Evolutionary conservation across 2,888 invertebrate genomes (phyloP), one percentile per base, ranked within the genome.

Genomic region (Cataglyphis rosenhaueri): DNA sequence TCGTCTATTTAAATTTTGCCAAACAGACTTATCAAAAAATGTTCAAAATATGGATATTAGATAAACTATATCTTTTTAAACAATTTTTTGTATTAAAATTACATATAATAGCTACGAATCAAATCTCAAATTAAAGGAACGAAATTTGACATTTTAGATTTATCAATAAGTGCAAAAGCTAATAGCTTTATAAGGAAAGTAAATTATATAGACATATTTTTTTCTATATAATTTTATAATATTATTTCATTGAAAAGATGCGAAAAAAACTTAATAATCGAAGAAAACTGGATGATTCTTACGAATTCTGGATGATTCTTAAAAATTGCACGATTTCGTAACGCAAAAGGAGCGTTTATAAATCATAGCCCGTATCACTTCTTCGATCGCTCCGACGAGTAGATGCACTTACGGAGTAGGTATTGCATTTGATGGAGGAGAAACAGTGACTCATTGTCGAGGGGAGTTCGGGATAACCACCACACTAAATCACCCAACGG

Each of bases 401-500:
- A 61, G 70, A 82, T 57, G 82, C 81, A 71, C 78, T 84, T 62
- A 61, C 66, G 66, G 29, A 59, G 68, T 55, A 41, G 41, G 65
- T 81, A 78, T 85, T 68, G 81, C 44, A 62, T 64, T 84, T 59
- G 83, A 81, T 84, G 83, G 82, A 79, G 73, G 70, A 82, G 83
- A 65, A 79, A 84, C 82, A 70, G 78, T 88, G 89, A 88, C 81
- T 89, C 89, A 88, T 84, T 86, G 88, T 75, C 75, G 86, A 62
- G 82, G 83, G 87, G 81, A 82, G 64, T 66, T 61, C 73, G 65
- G 64, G 52, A 21, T 75, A 85, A 84, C 81, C 86, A 59, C 59
- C 48, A 64, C 75, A 64, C 75, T 84, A 84, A 87, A 86, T 86
- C 89, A 85, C 82, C 71, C 66, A 55, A 68, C 75, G 68, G 85